These are phyloP conservation scores for Andricus quercusramuli DNA, from an alignment of 2,888 invertebrate species.

Conservation along the genomic window DNA sequence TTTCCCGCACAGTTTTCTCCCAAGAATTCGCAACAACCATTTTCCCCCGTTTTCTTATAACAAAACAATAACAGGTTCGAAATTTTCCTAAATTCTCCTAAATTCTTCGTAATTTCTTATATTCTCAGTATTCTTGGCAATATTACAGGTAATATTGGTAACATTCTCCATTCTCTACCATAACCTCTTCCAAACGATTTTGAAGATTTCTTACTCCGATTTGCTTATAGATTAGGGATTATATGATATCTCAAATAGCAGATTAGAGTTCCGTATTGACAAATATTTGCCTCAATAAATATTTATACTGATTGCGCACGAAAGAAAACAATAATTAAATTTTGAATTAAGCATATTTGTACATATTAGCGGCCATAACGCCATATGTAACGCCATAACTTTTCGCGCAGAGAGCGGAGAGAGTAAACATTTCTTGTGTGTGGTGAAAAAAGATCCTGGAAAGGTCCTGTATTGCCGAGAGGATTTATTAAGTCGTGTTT, in stretches of 20 bases:
- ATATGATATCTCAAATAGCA: background rate
- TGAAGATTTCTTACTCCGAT: background rate
- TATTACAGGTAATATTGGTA: background rate
- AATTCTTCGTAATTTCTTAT: no score
- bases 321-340: background rate
- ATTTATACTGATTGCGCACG: background rate
- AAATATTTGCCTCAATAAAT: background rate
- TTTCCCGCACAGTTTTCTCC: no score
- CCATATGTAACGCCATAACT: slow-evolving; percentile 29
- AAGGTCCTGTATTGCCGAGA: background rate
- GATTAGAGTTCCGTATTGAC: background rate
- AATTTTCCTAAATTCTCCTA: no score
- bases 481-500: background rate
- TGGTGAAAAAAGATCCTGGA: slow-evolving; percentile 30
- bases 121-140: background rate
- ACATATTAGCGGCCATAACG: slow-evolving; percentile 9
- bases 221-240: background rate
- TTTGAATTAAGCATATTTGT: background rate
- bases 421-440: slow-evolving; percentile 25
- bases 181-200: background rate
- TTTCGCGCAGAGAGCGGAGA: background rate
- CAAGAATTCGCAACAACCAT: no score
- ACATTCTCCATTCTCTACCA: background rate
- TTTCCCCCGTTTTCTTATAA: no score
- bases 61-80: no score